Percentiles rank a stretch among this genome's conserved stretches.
phyloP scores from a whole-genome alignment of 2,888 invertebrate genomes.

The Mantis religiosa region DNA sequence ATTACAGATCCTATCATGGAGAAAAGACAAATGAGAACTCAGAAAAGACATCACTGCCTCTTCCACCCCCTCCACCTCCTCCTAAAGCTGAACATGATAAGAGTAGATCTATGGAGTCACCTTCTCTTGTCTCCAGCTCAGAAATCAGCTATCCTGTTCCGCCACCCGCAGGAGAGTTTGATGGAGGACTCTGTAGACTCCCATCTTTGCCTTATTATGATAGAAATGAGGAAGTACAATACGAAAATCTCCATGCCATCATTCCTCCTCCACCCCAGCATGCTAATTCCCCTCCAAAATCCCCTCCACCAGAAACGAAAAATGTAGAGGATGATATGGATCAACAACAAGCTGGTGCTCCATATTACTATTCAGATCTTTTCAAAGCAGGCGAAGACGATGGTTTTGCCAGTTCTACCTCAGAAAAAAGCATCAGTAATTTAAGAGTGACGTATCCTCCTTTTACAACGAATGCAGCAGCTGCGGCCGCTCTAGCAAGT shows the following conservation, averaged over 20 bases:
- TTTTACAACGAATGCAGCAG: not conserved
- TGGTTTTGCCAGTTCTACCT: conserved; percentile 25
- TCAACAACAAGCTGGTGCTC: conserved; percentile 57
- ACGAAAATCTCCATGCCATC: conserved; percentile 35
- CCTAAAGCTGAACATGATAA: not conserved
- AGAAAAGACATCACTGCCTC: not conserved
- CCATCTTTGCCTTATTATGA: not conserved
- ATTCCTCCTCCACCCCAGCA: conserved; percentile 32
- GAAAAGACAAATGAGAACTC: not conserved
- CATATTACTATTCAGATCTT: conserved; percentile 82
- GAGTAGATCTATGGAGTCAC: not conserved
- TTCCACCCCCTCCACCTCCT: not conserved
- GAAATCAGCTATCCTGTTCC: not conserved
- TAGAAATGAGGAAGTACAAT: conserved; percentile 33
- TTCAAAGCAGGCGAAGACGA: conserved; percentile 38
- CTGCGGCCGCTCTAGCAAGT: not conserved
- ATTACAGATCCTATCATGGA: conserved; percentile 14
- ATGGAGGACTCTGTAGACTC: not conserved
- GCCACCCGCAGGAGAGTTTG: not conserved
- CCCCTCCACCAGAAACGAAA: not conserved
- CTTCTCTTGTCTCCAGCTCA: not conserved
- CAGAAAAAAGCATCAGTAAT: conserved; percentile 27
- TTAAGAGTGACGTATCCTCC: not conserved
- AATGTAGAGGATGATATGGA: conserved; percentile 1
- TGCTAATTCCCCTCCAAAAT: conserved; percentile 1